Evolutionary conservation across 2,113 vertebrate genomes (phyloP), one percentile per base, ranked within the genome.

Genomic region (Malurus elegans): DNA sequence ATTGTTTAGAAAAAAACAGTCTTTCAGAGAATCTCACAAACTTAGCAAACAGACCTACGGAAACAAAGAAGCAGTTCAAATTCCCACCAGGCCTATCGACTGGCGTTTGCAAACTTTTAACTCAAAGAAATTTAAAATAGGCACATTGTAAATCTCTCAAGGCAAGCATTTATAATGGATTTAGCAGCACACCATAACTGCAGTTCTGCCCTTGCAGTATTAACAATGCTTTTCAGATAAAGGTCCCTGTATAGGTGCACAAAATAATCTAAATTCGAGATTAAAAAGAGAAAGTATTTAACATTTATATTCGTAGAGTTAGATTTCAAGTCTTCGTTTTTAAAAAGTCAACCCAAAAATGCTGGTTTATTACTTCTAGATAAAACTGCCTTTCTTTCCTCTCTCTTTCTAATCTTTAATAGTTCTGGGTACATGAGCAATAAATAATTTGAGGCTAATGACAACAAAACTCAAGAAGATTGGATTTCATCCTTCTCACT

Each of bases 1-100:
- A 92, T 90, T 96, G 93, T 96, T 96, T 96, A 90, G 95, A 15
- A 86, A 90, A 90, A 95, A 90, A 57, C 66, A 87, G 71, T 58
- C 53, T 87, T 88, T 94, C 81, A 96, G 79, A 94, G 81, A 91
- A 90, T 79, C 3, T 16, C 61, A 91, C 48, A 79, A 95, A 95
- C 93, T 97, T 92, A 83, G 75, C 86, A 92, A 97, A 94, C 50
- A 93, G 62, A 87, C 42, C 47, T 86, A 67, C 0, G 0, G 88
- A 90, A 96, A 93, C 73, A 96, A 95, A 94, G 79, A 62, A 47
- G 48, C 75, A 88, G 67, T 54, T 92, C 75, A 45, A 84, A 93
- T 90, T 94, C 88, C 92, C 90, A 96, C 31, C 72, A 60, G 88
- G 56, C 65, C 79, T 34, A 76, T 71, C 0, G 2, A 70, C 38